A percentile compares a stretch with the other conserved stretches of the same genome.
Conservation (phyloP, 2,113 vertebrate genomes). For the Thalassoma bifasciatum region DNA sequence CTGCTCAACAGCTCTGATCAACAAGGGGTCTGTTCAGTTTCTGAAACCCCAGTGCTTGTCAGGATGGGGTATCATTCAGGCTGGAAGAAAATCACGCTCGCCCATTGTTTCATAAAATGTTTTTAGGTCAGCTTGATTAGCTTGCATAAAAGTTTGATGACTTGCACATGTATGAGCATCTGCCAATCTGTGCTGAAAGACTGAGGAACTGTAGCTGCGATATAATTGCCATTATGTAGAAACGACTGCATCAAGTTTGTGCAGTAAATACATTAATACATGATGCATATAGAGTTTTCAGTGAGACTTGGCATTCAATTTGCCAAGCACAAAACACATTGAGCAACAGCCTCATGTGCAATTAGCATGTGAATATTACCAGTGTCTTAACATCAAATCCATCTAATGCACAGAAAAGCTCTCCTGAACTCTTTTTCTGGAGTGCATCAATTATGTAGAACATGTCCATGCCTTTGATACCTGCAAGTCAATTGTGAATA, state of each 20-base stretch:
- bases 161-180: constrained; percentile 15
- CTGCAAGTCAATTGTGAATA: no score
- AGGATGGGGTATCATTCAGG: constrained; percentile 42
- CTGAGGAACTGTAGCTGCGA: background rate
- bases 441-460: no score
- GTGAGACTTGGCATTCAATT: background rate
- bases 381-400: background rate
- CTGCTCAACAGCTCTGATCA: constrained; percentile 38
- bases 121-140: constrained; percentile 60
- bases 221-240: background rate
- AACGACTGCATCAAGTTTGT: background rate
- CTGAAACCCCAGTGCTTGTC: constrained; percentile 39
- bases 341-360: background rate
- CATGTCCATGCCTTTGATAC: no score
- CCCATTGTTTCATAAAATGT: constrained; percentile 31
- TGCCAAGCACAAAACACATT: background rate
- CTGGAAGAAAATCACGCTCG: constrained; percentile 26
- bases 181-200: constrained; percentile 6
- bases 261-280: constrained; percentile 8
- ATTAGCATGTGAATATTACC: background rate
- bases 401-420: background rate
- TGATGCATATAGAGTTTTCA: background rate
- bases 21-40: constrained; percentile 42
- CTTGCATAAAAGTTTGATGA: constrained; percentile 48
- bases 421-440: background rate